Evolutionary conservation across 2,888 invertebrate genomes (phyloP).

Genomic region (Rotaria socialis): DNA sequence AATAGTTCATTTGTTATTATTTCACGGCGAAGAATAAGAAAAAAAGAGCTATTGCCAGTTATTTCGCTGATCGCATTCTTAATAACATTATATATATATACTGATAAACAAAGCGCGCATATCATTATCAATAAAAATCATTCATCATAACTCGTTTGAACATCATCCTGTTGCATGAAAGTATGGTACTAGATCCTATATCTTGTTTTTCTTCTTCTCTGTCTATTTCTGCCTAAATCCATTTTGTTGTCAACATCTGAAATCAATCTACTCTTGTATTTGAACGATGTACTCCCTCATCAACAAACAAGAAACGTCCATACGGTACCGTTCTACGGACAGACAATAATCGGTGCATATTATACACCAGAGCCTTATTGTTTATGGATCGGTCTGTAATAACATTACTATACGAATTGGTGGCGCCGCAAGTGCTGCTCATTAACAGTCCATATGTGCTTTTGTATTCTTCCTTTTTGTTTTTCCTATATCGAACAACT

Average conservation of each 20-base stretch:
- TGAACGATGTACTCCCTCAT: neutral
- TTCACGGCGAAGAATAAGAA: neutral
- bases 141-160: neutral
- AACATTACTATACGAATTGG: neutral
- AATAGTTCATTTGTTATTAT: neutral
- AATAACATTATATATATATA: neutral
- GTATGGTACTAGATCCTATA: neutral
- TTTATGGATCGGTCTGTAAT: conserved; percentile 11
- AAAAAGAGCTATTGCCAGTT: neutral
- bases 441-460: conserved; percentile 23
- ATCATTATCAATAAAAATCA: neutral
- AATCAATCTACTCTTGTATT: neutral
- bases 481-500: neutral
- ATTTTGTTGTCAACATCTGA: neutral
- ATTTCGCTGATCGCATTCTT: neutral
- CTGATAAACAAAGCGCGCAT: neutral
- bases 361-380: neutral
- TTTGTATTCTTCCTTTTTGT: neutral
- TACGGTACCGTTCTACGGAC: neutral
- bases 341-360: neutral
- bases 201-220: neutral
- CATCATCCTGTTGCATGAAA: neutral
- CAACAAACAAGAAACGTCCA: neutral
- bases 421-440: conserved; percentile 5
- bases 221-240: neutral